These are phyloP conservation scores for Cantharis rustica DNA, from an alignment of 2,888 invertebrate species.

Conservation along the genomic window DNA sequence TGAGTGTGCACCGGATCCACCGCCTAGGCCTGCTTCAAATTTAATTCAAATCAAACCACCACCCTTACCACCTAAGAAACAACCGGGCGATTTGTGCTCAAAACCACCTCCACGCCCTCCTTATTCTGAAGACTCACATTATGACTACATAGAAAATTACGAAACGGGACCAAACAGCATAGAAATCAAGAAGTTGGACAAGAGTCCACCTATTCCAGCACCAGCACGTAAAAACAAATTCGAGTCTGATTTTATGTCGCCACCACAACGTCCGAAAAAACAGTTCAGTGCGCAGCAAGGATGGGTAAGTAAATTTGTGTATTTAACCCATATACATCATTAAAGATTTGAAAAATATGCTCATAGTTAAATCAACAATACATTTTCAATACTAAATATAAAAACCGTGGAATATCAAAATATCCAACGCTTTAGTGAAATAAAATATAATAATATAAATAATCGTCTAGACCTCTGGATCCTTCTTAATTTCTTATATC, in stretches of 20 bases:
- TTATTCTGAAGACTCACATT: slow-evolving; percentile 61
- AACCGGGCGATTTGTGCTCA: slow-evolving; percentile 60
- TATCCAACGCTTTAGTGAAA: no score
- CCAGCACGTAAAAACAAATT: slow-evolving; percentile 62
- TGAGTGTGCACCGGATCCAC: slow-evolving; percentile 65
- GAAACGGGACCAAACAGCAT: slow-evolving; percentile 49
- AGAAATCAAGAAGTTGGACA: slow-evolving; percentile 42
- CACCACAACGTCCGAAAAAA: slow-evolving; percentile 55
- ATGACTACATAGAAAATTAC: slow-evolving; percentile 61
- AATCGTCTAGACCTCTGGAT: no score
- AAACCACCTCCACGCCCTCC: slow-evolving; percentile 71
- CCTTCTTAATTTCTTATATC: no score
- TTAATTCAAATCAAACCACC: slow-evolving; percentile 67
- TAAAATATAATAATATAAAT: no score
- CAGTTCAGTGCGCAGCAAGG: slow-evolving; percentile 37
- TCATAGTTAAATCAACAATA: no score
- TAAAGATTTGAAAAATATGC: no score
- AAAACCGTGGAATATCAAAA: no score
- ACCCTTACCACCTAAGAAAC: slow-evolving; percentile 74
- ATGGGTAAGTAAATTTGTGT: slow-evolving; percentile 30
- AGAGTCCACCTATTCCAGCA: slow-evolving; percentile 65
- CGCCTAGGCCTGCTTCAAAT: slow-evolving; percentile 70
- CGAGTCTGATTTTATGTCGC: slow-evolving; percentile 55
- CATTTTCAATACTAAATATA: no score
- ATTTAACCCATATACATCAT: no score